phyloP scores from a whole-genome alignment of 2,888 invertebrate genomes.

The Tetrapedia diversipes region DNA sequence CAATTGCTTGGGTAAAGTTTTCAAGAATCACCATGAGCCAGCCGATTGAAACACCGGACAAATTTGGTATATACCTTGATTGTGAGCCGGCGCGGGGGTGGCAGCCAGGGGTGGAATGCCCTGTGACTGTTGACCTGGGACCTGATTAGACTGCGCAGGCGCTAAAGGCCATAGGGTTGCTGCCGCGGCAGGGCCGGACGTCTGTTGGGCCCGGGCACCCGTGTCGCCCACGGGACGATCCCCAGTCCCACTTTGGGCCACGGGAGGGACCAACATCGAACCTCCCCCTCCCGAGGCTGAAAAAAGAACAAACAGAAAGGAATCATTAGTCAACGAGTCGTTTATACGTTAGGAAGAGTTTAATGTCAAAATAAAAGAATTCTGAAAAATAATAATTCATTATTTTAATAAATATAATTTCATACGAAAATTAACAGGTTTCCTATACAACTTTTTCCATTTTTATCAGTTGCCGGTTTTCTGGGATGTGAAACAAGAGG shows the following conservation, averaged over 20 bases:
- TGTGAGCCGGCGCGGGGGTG: conserved; percentile 80
- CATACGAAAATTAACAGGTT: too few species aligned
- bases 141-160: conserved; percentile 81
- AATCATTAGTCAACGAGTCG: neutral
- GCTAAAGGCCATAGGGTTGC: conserved; percentile 83
- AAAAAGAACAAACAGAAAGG: conserved; percentile 58
- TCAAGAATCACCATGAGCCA: neutral
- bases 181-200: conserved; percentile 75
- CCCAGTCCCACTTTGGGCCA: conserved; percentile 79
- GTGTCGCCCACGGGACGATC: conserved; percentile 79
- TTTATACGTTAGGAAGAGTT: too few species aligned
- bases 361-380: too few species aligned
- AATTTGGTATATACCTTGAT: conserved; percentile 75
- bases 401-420: too few species aligned
- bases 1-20: neutral
- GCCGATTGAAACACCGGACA: too few species aligned
- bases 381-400: too few species aligned
- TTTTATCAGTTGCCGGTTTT: neutral
- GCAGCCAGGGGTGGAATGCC: conserved; percentile 79
- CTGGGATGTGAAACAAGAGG: neutral
- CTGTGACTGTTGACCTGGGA: conserved; percentile 77
- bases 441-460: too few species aligned
- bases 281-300: conserved; percentile 82
- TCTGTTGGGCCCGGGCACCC: conserved; percentile 82
- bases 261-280: conserved; percentile 82